Evolutionary conservation across 2,797 vertebrate genomes (phyloP), one percentile per base, ranked within the genome.

Genomic region (Eulemur albifrons): DNA sequence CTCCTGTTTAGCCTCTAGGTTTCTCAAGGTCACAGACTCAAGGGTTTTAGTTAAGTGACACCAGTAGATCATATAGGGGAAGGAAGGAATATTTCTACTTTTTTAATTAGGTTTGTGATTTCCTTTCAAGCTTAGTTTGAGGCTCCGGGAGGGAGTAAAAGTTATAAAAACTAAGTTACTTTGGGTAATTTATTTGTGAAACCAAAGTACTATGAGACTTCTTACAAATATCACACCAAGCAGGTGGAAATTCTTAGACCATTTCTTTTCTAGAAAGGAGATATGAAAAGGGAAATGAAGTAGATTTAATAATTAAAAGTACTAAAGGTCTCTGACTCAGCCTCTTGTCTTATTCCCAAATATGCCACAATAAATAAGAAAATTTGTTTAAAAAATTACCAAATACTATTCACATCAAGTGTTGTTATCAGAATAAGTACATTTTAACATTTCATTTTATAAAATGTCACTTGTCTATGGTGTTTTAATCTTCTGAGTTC

Each of bases 1-100:
- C 10, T 79, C 13, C 86, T 86, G 35, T 87, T 83, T 91, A 79
- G 83, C 76, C 63, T 95, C 61, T 48, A 77, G 38, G 23, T 97
- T 97, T 96, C 88, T 96, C 96, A 96, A 91, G 94, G 95, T 97
- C 95, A 96, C 84, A 94, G 89, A 90, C 88, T 54, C 45, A 87
- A 57, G 80, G 83, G 63, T 95, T 94, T 96, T 83, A 88, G 43
- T 84, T 92, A 76, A 91, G 45, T 79, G 93, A 93, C 25, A 94
- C 83, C 57, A 91, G 61, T 67, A 61, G 83, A 96, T 65, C 30
- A 43, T 50, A 72, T 7, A 82, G 20, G 69, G 43, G 69, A 88
- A 75, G 48, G 63, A 48, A 88, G 38, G n/a, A 88, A 38, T 73
- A 80, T 48, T 97, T 95, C 63, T 82, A n/a, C 27, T 72, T 50